These are phyloP conservation scores for Allacma fusca DNA, from an alignment of 2,888 invertebrate species.

Conservation along the genomic window DNA sequence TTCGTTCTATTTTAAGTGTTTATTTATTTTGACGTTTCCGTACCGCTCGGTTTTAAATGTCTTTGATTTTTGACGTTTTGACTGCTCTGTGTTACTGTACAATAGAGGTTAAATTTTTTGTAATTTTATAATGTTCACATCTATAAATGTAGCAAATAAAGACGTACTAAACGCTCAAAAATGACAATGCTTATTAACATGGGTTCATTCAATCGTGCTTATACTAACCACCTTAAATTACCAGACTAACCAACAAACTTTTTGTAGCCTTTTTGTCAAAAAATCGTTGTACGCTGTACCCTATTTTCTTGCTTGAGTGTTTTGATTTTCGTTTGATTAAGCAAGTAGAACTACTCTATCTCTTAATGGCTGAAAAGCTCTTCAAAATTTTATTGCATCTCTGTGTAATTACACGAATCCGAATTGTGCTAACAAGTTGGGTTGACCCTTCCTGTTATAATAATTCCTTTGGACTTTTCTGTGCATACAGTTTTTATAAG, in stretches of 20 bases:
- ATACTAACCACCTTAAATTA: background rate
- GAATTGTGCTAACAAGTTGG: background rate
- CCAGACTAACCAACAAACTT: background rate
- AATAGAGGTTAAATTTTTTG: background rate
- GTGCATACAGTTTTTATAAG: constrained; percentile 5
- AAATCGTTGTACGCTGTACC: background rate
- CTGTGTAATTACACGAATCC: constrained; percentile 9
- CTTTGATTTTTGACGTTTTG: background rate
- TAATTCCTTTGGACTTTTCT: background rate
- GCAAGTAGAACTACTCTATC: constrained; percentile 20
- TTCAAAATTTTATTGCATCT: background rate
- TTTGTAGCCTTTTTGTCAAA: background rate
- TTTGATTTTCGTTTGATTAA: constrained; percentile 18
- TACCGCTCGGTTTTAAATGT: background rate
- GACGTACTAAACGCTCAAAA: background rate
- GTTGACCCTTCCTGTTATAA: background rate
- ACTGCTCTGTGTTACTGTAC: constrained; percentile 8
- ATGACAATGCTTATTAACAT: constrained; percentile 29
- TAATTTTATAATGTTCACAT: constrained; percentile 4
- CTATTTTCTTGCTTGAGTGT: constrained; percentile 9
- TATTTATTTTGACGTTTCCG: background rate
- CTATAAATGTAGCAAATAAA: constrained; percentile 2
- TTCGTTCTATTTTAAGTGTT: background rate
- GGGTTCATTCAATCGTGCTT: constrained; percentile 1
- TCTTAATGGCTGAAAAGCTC: background rate